phyloP scores from a whole-genome alignment of 2,113 vertebrate species.

The Boulengeromyrus knoepffleri region DNA sequence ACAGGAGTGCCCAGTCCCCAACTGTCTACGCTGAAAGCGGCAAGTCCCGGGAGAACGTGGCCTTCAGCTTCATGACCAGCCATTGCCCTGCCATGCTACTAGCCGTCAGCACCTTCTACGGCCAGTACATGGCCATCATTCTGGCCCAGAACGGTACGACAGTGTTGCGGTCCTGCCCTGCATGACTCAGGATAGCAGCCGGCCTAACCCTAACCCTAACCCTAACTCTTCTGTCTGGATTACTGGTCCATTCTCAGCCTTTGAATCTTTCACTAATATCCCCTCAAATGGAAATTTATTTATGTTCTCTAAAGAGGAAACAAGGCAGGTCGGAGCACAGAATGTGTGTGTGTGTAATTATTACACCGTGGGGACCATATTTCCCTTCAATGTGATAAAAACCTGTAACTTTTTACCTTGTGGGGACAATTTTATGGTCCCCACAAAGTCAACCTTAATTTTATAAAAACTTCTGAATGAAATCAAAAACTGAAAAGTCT shows the following conservation, averaged over 20 bases:
- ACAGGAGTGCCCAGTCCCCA: constrained; percentile 69
- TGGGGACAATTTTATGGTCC: neutral
- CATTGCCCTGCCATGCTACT: constrained; percentile 81
- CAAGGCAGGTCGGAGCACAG: neutral
- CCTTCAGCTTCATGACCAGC: constrained; percentile 80
- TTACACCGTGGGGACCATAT: no score
- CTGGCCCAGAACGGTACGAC: constrained; percentile 78
- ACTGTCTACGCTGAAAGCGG: constrained; percentile 68
- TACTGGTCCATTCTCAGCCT: neutral
- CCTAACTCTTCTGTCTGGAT: neutral
- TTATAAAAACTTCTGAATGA: neutral
- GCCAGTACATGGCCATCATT: constrained; percentile 80
- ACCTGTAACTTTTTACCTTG: neutral
- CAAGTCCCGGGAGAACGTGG: constrained; percentile 73
- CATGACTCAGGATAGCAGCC: neutral
- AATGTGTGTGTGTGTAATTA: neutral
- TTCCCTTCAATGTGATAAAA: neutral
- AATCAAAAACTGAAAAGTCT: neutral
- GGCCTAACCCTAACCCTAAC: neutral
- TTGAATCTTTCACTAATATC: neutral
- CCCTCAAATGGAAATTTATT: neutral
- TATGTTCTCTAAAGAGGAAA: neutral
- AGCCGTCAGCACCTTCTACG: constrained; percentile 76
- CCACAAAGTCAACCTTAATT: neutral
- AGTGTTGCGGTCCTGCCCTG: neutral